Conservation (phyloP, 2,113 vertebrate genomes). For the Hassar affinis region DNA sequence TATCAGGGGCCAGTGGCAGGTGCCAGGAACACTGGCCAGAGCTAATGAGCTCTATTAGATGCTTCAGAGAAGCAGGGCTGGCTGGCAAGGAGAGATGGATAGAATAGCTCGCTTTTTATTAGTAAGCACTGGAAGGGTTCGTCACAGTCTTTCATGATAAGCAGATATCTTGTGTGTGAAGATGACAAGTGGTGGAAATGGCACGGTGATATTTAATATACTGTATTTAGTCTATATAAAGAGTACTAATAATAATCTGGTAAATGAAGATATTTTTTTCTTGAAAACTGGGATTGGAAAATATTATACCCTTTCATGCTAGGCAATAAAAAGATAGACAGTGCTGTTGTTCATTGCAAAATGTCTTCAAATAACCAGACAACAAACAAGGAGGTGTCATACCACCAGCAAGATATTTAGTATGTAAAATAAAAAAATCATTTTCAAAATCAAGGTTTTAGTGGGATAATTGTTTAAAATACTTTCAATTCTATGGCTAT, state of each 20-base stretch:
- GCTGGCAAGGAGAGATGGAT: slow-evolving; percentile 38
- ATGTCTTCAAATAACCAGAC: background rate
- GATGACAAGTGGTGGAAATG: background rate
- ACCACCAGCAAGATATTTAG: background rate
- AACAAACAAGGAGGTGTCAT: background rate
- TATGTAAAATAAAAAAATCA: background rate
- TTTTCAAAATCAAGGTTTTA: too few species aligned
- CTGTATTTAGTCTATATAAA: background rate
- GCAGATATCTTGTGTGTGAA: background rate
- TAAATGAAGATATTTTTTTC: background rate
- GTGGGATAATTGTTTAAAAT: background rate
- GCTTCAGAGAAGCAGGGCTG: slow-evolving; percentile 24
- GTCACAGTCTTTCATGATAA: background rate
- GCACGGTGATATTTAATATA: background rate
- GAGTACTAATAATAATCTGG: background rate
- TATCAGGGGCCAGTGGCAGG: slow-evolving; percentile 59
- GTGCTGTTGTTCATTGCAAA: background rate
- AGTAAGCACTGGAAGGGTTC: slow-evolving; percentile 38
- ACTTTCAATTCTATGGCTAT: background rate
- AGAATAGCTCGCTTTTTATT: slow-evolving; percentile 52
- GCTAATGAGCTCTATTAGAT: slow-evolving; percentile 71
- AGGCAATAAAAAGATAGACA: background rate
- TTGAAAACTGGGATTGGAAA: background rate
- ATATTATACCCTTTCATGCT: background rate
- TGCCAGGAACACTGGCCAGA: slow-evolving; percentile 66